phyloP scores from a whole-genome alignment of 1,140 invertebrate species.

The Dendroctonus ponderosae region DNA sequence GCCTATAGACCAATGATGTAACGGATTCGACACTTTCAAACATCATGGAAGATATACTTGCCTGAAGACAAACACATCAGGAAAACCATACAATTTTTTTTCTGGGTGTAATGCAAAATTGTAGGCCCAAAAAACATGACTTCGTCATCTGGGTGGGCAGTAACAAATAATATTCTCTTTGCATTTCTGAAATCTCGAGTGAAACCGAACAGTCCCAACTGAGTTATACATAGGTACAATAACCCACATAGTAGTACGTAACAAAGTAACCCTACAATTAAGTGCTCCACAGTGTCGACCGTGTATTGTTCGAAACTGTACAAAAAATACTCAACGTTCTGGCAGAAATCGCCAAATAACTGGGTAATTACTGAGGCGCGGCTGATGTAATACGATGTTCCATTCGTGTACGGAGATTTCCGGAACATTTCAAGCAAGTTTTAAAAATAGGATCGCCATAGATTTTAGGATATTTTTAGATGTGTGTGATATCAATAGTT shows the following conservation, averaged over 20 bases:
- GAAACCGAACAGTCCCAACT: conserved; percentile 41
- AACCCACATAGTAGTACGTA: conserved; percentile 47
- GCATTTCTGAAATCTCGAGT: conserved; percentile 49
- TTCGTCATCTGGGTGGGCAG: conserved; percentile 95
- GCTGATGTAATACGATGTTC: conserved; percentile 19
- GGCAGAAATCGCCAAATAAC: conserved; percentile 21
- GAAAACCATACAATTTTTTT: conserved; percentile 66
- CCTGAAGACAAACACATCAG: conserved; percentile 86
- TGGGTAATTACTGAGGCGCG: conserved; percentile 1
- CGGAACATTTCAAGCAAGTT: conserved; percentile 38
- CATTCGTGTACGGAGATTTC: conserved; percentile 21
- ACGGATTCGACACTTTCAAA: not conserved
- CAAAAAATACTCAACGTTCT: conserved; percentile 20
- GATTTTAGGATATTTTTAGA: conserved; percentile 38
- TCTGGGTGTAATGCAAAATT: conserved; percentile 68
- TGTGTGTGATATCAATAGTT: conserved; percentile 14
- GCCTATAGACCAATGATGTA: conserved; percentile 54
- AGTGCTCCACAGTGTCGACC: conserved; percentile 49
- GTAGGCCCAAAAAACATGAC: conserved; percentile 98
- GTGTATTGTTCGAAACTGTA: conserved; percentile 34
- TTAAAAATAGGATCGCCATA: conserved; percentile 40
- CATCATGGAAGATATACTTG: conserved; percentile 45
- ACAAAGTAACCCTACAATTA: conserved; percentile 42
- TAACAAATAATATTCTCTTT: conserved; percentile 74
- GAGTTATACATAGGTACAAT: conserved; percentile 40